Conservation (phyloP, 2,888 invertebrate species). For the Troides aeacus region DNA sequence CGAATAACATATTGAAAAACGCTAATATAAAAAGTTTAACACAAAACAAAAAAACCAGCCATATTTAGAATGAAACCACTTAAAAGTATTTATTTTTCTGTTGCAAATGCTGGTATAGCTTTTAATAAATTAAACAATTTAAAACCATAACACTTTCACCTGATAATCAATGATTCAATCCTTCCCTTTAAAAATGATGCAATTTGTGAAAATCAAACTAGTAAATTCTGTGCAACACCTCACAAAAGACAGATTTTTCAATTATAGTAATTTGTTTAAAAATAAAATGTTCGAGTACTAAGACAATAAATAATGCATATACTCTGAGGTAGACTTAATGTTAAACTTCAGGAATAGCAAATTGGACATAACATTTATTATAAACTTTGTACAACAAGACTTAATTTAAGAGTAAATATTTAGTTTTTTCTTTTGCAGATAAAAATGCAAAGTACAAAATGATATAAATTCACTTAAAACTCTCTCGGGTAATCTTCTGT, state of each 20-base stretch:
- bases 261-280: too few relatives aligned
- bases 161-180: not conserved
- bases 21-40: too few relatives aligned
- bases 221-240: not conserved
- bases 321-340: conserved; percentile 25
- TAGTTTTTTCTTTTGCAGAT: not conserved
- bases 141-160: too few relatives aligned
- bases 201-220: not conserved
- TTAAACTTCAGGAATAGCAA: conserved; percentile 20
- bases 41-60: too few relatives aligned
- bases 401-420: not conserved
- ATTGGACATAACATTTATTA: conserved; percentile 19
- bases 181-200: not conserved
- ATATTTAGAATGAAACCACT: not conserved
- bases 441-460: not conserved
- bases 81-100: not conserved
- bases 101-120: not conserved
- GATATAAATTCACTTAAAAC: conserved; percentile 29
- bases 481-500: conserved; percentile 47
- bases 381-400: conserved; percentile 4
- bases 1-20: not conserved
- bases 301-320: not conserved
- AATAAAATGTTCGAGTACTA: too few relatives aligned
- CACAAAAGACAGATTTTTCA: not conserved
- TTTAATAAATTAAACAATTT: too few relatives aligned